phyloP scores from a whole-genome alignment of 2,888 invertebrate genomes.

The Plebejus melissa region DNA sequence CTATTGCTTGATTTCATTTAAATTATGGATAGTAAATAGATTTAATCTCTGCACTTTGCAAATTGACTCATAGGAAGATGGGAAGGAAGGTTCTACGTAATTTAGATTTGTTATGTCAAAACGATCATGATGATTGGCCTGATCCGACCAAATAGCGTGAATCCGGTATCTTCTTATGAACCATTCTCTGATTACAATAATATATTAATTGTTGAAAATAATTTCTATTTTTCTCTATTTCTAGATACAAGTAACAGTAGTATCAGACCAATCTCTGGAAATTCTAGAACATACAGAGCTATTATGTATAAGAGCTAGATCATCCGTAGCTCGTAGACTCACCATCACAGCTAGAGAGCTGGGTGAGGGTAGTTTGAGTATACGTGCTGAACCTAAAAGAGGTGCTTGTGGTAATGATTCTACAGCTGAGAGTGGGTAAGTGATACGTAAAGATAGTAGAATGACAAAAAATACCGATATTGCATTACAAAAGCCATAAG shows the following conservation, averaged over 20 bases:
- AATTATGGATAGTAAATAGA: no score
- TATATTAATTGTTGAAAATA: no score
- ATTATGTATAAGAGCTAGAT: slow-evolving; percentile 48
- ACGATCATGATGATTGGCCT: no score
- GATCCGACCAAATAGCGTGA: no score
- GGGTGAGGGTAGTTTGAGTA: slow-evolving; percentile 41
- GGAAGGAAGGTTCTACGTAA: no score
- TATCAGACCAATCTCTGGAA: slow-evolving; percentile 62
- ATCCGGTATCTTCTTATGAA: no score
- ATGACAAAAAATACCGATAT: not conserved
- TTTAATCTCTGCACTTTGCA: no score
- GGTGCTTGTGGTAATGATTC: slow-evolving; percentile 32
- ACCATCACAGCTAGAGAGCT: slow-evolving; percentile 42
- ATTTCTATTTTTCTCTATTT: not conserved
- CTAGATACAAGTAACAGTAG: slow-evolving; percentile 58
- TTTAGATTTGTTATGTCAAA: no score
- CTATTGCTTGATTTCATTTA: no score
- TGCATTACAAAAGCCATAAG: no score
- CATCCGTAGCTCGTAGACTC: slow-evolving; percentile 49
- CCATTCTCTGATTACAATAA: no score
- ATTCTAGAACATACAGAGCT: slow-evolving; percentile 37
- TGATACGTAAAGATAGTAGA: not conserved
- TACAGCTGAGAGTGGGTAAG: slow-evolving; percentile 17
- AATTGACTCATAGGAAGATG: no score
- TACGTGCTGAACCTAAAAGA: slow-evolving; percentile 39